Evolutionary conservation across 1,140 invertebrate species (phyloP).

Genomic region (Drosophila quadrilineata): DNA sequence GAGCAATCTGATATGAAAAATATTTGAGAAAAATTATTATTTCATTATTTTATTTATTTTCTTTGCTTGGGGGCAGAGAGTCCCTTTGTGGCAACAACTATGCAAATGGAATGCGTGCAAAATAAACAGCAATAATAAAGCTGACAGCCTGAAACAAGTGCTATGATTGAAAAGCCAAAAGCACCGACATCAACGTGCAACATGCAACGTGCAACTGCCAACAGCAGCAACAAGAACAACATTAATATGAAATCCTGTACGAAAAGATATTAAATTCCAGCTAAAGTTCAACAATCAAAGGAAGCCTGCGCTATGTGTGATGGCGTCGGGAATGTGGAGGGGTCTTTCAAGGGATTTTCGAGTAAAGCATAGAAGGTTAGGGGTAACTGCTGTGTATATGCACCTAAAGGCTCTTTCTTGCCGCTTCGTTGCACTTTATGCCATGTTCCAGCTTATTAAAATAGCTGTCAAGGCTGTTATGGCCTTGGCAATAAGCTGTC

Average conservation of each 20-base stretch:
- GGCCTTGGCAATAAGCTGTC: slow-evolving; percentile 20
- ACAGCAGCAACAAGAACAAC: neutral
- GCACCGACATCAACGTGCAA: neutral
- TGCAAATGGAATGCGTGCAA: slow-evolving; percentile 34
- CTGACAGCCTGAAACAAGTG: slow-evolving; percentile 14
- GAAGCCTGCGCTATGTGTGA: too few species aligned
- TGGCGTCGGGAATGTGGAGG: too few species aligned
- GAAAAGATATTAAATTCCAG: slow-evolving; percentile 41
- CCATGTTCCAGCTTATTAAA: slow-evolving; percentile 33
- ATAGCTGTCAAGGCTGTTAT: slow-evolving; percentile 8
- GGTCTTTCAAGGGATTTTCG: too few species aligned
- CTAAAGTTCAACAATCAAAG: slow-evolving; percentile 28
- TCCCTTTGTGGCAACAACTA: too few species aligned
- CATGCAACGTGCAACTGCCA: neutral
- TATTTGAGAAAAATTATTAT: slow-evolving; percentile 11
- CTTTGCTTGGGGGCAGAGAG: neutral
- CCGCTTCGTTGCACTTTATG: slow-evolving; percentile 36
- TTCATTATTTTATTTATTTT: slow-evolving; percentile 2
- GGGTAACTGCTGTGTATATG: too few species aligned
- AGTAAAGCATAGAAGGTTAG: too few species aligned
- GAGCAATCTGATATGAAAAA: neutral
- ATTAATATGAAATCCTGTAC: slow-evolving; percentile 9
- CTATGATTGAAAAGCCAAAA: slow-evolving; percentile 24
- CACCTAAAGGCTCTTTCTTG: too few species aligned
- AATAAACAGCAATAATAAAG: slow-evolving; percentile 32